phyloP scores from a whole-genome alignment of 1,140 invertebrate genomes.

The Venturia canescens region DNA sequence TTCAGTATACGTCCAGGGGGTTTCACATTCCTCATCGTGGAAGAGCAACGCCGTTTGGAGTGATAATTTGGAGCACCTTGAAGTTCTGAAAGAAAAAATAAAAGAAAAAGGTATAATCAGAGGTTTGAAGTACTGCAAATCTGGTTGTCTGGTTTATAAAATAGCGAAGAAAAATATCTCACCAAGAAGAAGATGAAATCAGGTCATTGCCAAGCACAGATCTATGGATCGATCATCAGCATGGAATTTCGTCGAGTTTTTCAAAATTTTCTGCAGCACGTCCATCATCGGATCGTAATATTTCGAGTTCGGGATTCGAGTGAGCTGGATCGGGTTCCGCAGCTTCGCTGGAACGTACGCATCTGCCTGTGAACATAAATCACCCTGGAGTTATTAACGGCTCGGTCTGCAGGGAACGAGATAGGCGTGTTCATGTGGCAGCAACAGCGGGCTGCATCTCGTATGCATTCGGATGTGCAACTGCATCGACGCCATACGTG shows the following conservation, averaged over 20 bases:
- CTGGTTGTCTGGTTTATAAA: not conserved
- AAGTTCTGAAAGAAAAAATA: constrained; percentile 18
- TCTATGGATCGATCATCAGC: constrained; percentile 22
- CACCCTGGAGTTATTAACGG: constrained; percentile 54
- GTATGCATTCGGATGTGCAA: constrained; percentile 24
- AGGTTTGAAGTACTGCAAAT: not conserved
- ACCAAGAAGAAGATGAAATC: constrained; percentile 3
- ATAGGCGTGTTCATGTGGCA: constrained; percentile 44
- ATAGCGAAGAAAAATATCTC: not conserved
- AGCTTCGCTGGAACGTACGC: constrained; percentile 16
- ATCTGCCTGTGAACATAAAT: constrained; percentile 60
- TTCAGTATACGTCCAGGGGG: constrained; percentile 99
- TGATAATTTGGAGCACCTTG: not conserved
- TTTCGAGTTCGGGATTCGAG: not conserved
- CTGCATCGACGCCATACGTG: not conserved
- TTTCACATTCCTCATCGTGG: constrained; percentile 80
- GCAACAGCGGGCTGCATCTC: not conserved
- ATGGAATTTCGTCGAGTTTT: not conserved
- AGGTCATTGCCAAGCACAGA: not conserved
- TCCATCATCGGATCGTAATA: constrained; percentile 27
- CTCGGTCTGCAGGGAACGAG: constrained; percentile 23
- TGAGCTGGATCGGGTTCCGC: not conserved
- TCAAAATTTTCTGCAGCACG: constrained; percentile 27
- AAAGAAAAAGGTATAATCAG: not conserved
- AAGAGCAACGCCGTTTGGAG: constrained; percentile 25